Evolutionary conservation across 2,797 vertebrate species (phyloP).

Genomic region (Pteronotus mesoamericanus): DNA sequence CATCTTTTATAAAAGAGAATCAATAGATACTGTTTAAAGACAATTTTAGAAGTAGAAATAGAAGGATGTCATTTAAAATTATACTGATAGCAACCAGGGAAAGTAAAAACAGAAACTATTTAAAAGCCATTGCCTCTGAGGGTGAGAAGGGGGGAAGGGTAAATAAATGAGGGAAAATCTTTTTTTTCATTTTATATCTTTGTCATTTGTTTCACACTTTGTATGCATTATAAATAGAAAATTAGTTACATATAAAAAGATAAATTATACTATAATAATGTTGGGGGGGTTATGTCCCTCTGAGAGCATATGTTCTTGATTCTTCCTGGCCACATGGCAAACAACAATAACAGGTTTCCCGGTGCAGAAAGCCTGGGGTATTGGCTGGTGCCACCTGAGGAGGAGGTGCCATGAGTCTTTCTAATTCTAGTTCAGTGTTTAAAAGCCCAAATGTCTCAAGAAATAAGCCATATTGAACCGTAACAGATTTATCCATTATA

Average conservation of each 20-base stretch:
- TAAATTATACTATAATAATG: background rate
- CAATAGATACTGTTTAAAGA: slow-evolving; percentile 1
- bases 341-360: background rate
- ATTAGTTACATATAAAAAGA: background rate
- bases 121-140: background rate
- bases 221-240: background rate
- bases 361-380: background rate
- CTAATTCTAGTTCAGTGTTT: background rate
- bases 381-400: background rate
- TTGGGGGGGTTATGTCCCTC: background rate
- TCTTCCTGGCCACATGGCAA: background rate
- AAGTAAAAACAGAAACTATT: background rate
- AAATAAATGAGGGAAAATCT: background rate
- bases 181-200: background rate
- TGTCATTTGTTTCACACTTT: background rate
- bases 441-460: background rate
- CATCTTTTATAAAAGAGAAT: background rate
- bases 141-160: background rate
- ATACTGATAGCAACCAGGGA: slow-evolving; percentile 10
- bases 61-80: slow-evolving; percentile 30
- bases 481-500: background rate
- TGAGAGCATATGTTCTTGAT: background rate
- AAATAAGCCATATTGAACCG: background rate
- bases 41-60: slow-evolving; percentile 16
- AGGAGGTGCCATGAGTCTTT: background rate